Percentiles rank a stretch among this genome's conserved stretches.
phyloP scores from a whole-genome alignment of 2,113 vertebrate genomes.

The Hyaena hyaena region DNA sequence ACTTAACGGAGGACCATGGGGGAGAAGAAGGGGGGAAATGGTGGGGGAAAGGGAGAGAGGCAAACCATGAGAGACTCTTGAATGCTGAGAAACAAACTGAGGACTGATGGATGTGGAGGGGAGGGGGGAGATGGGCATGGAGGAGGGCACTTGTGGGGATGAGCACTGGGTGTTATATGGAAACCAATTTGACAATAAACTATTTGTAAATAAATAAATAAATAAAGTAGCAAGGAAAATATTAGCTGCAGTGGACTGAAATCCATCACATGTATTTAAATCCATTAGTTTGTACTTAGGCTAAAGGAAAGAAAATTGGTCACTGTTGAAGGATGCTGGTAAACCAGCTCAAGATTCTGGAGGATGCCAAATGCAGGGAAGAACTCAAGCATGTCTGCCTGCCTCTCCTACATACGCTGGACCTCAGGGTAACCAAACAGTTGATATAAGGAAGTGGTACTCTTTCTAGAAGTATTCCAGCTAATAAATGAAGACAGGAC shows the following conservation, averaged over 20 bases:
- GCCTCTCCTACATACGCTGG: not conserved
- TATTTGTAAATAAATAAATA: too few relatives aligned
- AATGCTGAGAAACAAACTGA: too few relatives aligned
- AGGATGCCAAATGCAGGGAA: not conserved
- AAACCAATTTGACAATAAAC: too few relatives aligned
- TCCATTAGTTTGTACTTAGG: not conserved
- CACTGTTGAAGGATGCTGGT: not conserved
- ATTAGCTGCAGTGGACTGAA: not conserved
- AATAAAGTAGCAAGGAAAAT: slow-evolving; percentile 16
- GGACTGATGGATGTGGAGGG: too few relatives aligned
- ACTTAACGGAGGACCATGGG: too few relatives aligned
- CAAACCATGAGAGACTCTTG: too few relatives aligned
- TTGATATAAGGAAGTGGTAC: not conserved
- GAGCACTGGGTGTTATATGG: too few relatives aligned
- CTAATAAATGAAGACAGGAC: not conserved
- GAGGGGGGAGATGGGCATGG: too few relatives aligned
- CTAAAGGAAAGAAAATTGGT: not conserved
- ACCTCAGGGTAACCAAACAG: not conserved
- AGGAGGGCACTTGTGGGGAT: too few relatives aligned
- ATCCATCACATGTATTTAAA: slow-evolving; percentile 11
- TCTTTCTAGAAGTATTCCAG: not conserved
- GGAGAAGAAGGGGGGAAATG: too few relatives aligned
- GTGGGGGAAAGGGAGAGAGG: too few relatives aligned
- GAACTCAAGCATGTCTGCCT: not conserved
- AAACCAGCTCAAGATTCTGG: not conserved